A percentile compares a stretch with the other conserved stretches of the same genome.
These are phyloP conservation scores for Parotocinclus haroldoi DNA, from an alignment of 2,797 vertebrate genomes.

Conservation along the genomic window DNA sequence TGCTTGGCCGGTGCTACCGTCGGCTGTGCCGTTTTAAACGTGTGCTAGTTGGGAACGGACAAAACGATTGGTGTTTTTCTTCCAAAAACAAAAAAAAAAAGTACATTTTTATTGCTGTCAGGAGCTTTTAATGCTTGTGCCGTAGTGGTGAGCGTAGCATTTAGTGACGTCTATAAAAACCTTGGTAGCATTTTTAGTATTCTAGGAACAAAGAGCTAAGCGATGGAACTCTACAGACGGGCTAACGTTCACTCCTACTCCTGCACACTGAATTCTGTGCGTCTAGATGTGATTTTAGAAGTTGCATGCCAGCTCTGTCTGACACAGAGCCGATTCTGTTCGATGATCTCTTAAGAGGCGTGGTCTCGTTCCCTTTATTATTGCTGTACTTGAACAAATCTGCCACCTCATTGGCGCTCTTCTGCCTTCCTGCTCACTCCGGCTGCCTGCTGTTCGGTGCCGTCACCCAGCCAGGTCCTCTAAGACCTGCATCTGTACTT, in stretches of 20 bases:
- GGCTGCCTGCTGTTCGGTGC: not conserved
- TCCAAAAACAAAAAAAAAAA: not conserved
- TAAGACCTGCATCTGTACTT: not conserved
- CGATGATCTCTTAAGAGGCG: not conserved
- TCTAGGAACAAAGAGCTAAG: not conserved
- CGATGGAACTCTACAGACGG: too few relatives aligned
- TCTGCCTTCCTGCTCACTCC: not conserved
- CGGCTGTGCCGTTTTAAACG: not conserved
- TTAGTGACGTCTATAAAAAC: slow-evolving; percentile 2
- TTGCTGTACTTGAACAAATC: slow-evolving; percentile 20
- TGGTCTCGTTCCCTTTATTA: too few relatives aligned
- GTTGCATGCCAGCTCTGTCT: slow-evolving; percentile 14
- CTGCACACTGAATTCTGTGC: too few relatives aligned
- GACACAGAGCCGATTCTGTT: not conserved
- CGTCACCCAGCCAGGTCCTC: not conserved
- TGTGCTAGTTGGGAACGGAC: slow-evolving; percentile 11
- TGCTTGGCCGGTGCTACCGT: slow-evolving; percentile 26
- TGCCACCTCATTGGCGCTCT: not conserved
- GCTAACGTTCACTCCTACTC: too few relatives aligned
- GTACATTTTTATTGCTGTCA: not conserved
- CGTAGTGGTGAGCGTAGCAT: slow-evolving; percentile 1
- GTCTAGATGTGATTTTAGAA: not conserved
- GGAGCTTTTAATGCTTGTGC: slow-evolving; percentile 11
- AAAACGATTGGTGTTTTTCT: slow-evolving; percentile 7
- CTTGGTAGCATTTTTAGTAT: slow-evolving; percentile 11